phyloP scores from a whole-genome alignment of 1,140 invertebrate genomes.

The Drosophila yakuba region DNA sequence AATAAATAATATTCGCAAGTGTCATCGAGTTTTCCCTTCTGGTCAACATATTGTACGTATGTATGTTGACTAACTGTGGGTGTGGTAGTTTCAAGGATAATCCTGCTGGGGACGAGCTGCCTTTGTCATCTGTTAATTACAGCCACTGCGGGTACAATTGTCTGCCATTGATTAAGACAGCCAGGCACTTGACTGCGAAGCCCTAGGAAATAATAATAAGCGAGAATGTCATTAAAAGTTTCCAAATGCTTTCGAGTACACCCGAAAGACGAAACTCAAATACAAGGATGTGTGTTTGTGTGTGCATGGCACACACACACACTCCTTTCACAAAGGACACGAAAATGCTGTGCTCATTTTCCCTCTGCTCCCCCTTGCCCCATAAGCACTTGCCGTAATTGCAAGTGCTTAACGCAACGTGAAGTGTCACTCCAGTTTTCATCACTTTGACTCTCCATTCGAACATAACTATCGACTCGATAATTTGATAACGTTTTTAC shows the following conservation, averaged over 20 bases:
- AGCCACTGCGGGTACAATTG: constrained; percentile 25
- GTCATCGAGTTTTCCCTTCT: constrained; percentile 38
- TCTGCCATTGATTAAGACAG: constrained; percentile 39
- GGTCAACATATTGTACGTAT: constrained; percentile 16
- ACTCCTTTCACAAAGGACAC: constrained; percentile 26
- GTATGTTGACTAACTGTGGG: not conserved
- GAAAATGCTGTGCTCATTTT: not conserved
- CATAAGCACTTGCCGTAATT: constrained; percentile 16
- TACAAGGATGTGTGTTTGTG: constrained; percentile 5
- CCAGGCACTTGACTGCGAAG: constrained; percentile 22
- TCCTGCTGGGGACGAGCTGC: not conserved
- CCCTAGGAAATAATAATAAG: constrained; percentile 44
- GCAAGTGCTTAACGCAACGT: constrained; percentile 39
- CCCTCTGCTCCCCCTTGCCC: not conserved
- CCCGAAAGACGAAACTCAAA: constrained; percentile 56
- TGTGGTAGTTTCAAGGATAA: constrained; percentile 33
- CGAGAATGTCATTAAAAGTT: constrained; percentile 61
- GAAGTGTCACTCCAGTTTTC: constrained; percentile 32
- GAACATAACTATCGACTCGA: constrained; percentile 9
- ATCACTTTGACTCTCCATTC: constrained; percentile 26
- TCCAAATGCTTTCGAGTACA: constrained; percentile 46
- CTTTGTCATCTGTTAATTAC: constrained; percentile 50
- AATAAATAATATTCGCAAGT: constrained; percentile 55
- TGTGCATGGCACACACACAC: constrained; percentile 3
- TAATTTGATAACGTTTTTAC: constrained; percentile 32